Conservation (phyloP, 2,888 invertebrate species). For the Brenthis hecate region DNA sequence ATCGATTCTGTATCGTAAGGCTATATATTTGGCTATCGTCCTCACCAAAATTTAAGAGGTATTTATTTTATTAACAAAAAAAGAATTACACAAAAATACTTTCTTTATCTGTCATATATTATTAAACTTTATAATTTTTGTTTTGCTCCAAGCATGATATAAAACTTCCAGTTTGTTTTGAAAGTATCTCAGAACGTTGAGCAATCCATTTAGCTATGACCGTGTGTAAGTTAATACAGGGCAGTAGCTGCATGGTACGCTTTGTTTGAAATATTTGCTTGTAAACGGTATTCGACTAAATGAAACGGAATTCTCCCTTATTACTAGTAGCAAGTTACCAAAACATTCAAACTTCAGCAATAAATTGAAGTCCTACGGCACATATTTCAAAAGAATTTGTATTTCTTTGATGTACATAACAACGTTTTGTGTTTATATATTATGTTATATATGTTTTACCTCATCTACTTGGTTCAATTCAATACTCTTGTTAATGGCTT, state of each 20-base stretch:
- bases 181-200: not conserved
- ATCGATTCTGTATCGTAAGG: too few species aligned
- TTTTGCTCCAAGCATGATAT: not conserved
- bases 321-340: constrained; percentile 5
- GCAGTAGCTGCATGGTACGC: constrained; percentile 1
- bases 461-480: too few species aligned
- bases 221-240: constrained; percentile 4
- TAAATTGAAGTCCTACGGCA: constrained; percentile 2
- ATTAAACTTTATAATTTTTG: not conserved
- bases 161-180: not conserved
- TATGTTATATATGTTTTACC: too few species aligned
- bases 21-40: too few species aligned
- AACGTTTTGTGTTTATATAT: too few species aligned
- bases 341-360: constrained; percentile 12
- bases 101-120: too few species aligned
- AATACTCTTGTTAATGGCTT: too few species aligned
- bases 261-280: constrained; percentile 22
- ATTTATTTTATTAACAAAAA: too few species aligned
- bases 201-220: constrained; percentile 6
- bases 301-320: constrained; percentile 22
- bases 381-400: constrained; percentile 2
- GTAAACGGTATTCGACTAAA: constrained; percentile 18
- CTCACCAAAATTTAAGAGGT: too few species aligned
- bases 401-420: not conserved
- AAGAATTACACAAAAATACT: too few species aligned